phyloP scores from a whole-genome alignment of 2,113 vertebrate species.

The Chloroceryle aenea region DNA sequence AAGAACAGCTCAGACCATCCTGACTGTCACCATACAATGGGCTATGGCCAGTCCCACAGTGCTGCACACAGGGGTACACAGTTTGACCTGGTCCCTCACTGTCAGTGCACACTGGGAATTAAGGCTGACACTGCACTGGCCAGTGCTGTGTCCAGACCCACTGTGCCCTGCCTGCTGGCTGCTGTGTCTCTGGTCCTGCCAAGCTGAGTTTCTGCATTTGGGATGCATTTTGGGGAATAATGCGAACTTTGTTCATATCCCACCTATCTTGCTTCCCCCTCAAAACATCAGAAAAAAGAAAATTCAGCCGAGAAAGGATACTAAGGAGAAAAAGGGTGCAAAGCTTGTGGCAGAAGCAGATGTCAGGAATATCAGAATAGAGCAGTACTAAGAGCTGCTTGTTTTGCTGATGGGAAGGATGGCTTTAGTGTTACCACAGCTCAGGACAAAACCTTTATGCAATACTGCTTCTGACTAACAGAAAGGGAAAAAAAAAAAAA shows the following conservation, averaged over 20 bases:
- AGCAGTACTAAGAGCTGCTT: neutral
- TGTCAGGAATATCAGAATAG: neutral
- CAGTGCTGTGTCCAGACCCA: neutral
- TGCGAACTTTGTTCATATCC: neutral
- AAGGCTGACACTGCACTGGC: neutral
- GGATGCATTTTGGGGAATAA: neutral
- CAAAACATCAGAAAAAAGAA: neutral
- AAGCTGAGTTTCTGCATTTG: neutral
- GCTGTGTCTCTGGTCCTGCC: neutral
- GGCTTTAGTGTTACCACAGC: neutral
- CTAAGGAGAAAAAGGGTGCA: neutral
- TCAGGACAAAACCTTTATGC: neutral
- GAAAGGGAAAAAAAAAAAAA: neutral
- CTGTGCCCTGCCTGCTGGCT: neutral
- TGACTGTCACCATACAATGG: rapidly evolving
- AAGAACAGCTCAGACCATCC: neutral
- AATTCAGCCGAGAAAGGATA: neutral
- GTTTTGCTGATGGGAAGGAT: neutral
- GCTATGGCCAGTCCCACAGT: neutral
- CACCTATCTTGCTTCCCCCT: neutral
- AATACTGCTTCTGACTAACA: neutral
- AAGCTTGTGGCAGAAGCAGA: neutral
- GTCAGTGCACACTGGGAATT: no score
- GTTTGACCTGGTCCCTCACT: neutral
- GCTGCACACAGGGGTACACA: rapidly evolving